Evolutionary conservation across 2,888 invertebrate genomes (phyloP).

Genomic region (Watsonalla binaria): DNA sequence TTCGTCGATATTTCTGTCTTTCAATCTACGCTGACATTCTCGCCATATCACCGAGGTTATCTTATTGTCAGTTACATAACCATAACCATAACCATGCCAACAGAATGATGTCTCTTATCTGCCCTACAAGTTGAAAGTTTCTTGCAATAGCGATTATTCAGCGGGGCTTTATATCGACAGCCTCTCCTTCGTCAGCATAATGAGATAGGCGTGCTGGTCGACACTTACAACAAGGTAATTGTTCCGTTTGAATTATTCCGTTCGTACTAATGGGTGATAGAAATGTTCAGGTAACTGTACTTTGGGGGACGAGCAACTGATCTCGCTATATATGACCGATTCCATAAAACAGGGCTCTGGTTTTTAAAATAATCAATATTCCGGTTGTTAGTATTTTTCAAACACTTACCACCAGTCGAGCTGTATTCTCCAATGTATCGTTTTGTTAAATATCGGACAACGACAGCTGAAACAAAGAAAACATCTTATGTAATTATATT

Average conservation of each 20-base stretch:
- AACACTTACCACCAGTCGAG: constrained; percentile 84
- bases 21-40: constrained; percentile 33
- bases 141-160: neutral
- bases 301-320: too few species aligned
- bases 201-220: too few species aligned
- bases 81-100: constrained; percentile 10
- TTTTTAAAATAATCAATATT: too few species aligned
- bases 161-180: constrained; percentile 7
- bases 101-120: constrained; percentile 16
- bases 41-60: constrained; percentile 30
- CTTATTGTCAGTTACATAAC: constrained; percentile 12
- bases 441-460: constrained; percentile 87
- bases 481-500: constrained; percentile 14
- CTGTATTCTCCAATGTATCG: constrained; percentile 89
- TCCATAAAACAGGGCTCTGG: constrained; percentile 5
- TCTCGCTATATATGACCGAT: neutral
- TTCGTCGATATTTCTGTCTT: constrained; percentile 43
- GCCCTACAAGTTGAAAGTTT: constrained; percentile 7
- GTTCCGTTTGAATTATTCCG: too few species aligned
- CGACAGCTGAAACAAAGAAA: constrained; percentile 83
- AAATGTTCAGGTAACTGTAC: too few species aligned
- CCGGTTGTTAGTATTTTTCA: too few species aligned
- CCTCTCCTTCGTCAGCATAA: neutral
- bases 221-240: too few species aligned
- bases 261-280: too few species aligned